These are phyloP conservation scores for Tipula lateralis DNA, from an alignment of 2,888 invertebrate species.

Conservation along the genomic window DNA sequence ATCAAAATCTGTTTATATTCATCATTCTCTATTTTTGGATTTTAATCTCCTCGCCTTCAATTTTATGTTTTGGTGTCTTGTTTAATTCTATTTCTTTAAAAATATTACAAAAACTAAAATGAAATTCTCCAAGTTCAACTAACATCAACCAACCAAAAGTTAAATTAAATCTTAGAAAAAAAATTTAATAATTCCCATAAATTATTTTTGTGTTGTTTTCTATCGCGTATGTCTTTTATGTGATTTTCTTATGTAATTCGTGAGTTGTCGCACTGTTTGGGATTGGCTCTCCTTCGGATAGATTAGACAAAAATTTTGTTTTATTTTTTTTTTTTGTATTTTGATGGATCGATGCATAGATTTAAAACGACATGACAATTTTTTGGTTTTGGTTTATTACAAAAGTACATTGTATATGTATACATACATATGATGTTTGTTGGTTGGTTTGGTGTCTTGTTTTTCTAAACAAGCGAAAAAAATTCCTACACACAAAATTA, in stretches of 20 bases:
- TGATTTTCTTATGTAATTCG: slow-evolving; percentile 20
- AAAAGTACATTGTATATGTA: background rate
- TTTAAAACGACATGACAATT: slow-evolving; percentile 27
- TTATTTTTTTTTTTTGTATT: background rate
- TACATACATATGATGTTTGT: background rate
- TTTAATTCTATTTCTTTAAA: background rate
- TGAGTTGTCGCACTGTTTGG: slow-evolving; percentile 28
- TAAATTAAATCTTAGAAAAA: slow-evolving; percentile 1
- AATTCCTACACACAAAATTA: background rate
- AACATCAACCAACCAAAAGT: background rate
- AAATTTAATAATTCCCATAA: slow-evolving; percentile 1
- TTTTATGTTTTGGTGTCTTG: background rate
- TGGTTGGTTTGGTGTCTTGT: background rate
- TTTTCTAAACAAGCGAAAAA: slow-evolving; percentile 13
- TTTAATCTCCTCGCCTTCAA: background rate
- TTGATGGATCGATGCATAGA: slow-evolving; percentile 28
- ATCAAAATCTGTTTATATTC: background rate
- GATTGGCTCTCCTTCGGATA: slow-evolving; percentile 25
- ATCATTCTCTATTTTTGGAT: slow-evolving; percentile 19
- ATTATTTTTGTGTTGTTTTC: slow-evolving; percentile 19
- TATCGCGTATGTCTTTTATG: slow-evolving; percentile 1
- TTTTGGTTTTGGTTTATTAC: background rate
- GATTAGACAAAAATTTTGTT: background rate
- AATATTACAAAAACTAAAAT: background rate
- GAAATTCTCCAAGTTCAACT: slow-evolving; percentile 9